phyloP scores from a whole-genome alignment of 92 coral and sea anemone species.

The Epizoanthus rinbou region DNA sequence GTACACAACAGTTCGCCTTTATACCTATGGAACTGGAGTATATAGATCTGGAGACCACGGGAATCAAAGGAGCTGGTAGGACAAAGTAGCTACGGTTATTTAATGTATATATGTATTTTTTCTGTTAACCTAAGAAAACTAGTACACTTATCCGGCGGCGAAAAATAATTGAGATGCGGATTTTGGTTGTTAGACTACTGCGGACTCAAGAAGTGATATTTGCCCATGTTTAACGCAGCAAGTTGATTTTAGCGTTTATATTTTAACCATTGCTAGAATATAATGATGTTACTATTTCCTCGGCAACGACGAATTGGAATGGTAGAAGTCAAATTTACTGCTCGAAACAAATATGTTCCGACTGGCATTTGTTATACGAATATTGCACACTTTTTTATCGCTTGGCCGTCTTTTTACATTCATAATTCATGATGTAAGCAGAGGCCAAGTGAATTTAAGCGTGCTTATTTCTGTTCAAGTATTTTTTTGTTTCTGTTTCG shows the following conservation, averaged over 20 bases:
- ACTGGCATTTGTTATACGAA: conserved; percentile 4
- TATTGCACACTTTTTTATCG: conserved; percentile 34
- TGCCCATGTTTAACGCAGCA: conserved; percentile 29
- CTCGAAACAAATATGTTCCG: neutral
- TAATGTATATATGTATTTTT: neutral
- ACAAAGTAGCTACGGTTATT: neutral
- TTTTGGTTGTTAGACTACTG: conserved; percentile 44
- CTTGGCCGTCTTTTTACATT: conserved; percentile 37
- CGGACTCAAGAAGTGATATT: conserved; percentile 27
- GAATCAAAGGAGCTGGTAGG: conserved; percentile 81
- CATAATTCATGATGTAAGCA: conserved; percentile 40
- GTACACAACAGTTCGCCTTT: conserved; percentile 31
- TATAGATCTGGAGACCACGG: conserved; percentile 85
- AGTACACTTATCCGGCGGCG: conserved; percentile 24
- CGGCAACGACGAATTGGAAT: conserved; percentile 30
- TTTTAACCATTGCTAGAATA: conserved; percentile 8
- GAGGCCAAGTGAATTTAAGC: conserved; percentile 26
- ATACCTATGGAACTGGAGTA: conserved; percentile 81
- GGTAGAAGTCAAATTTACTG: neutral
- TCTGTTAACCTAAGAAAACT: neutral
- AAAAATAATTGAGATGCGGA: conserved; percentile 20
- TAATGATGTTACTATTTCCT: conserved; percentile 25
- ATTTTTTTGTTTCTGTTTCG: conserved; percentile 12
- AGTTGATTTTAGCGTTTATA: conserved; percentile 34
- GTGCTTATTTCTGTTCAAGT: conserved; percentile 26